Percentiles rank a stretch among this genome's conserved stretches.
Evolutionary conservation across 1,140 invertebrate genomes (phyloP).

Genomic region (Cheumatopsyche charites): DNA sequence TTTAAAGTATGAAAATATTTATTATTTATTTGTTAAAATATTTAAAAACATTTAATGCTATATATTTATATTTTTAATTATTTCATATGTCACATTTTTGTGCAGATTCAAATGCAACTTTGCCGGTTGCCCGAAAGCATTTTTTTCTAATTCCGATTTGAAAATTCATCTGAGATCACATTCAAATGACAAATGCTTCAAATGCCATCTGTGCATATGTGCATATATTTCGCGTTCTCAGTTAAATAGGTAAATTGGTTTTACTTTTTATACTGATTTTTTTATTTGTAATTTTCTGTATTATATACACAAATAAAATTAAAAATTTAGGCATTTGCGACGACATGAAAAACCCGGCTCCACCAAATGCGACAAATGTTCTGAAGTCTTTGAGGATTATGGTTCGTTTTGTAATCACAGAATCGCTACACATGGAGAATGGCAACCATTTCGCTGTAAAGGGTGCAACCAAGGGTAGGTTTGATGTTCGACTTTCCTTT

Average conservation of each 20-base stretch:
- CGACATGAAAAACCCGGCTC: slow-evolving; percentile 45
- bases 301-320: too few species aligned
- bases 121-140: slow-evolving; percentile 45
- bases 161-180: slow-evolving; percentile 43
- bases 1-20: too few species aligned
- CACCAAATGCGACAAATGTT: slow-evolving; percentile 48
- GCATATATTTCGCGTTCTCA: slow-evolving; percentile 47
- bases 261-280: too few species aligned
- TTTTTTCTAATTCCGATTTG: slow-evolving; percentile 45
- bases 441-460: slow-evolving; percentile 47
- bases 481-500: neutral
- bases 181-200: slow-evolving; percentile 44
- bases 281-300: neutral
- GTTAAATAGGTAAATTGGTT: slow-evolving; percentile 41
- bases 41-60: too few species aligned
- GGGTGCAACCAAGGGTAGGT: slow-evolving; percentile 47
- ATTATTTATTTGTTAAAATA: too few species aligned
- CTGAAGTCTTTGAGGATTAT: slow-evolving; percentile 45
- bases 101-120: slow-evolving; percentile 44
- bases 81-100: too few species aligned
- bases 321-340: slow-evolving; percentile 41
- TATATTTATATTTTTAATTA: too few species aligned
- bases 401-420: slow-evolving; percentile 48
- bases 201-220: slow-evolving; percentile 43
- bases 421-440: slow-evolving; percentile 46